These are phyloP conservation scores for Pedetes capensis DNA, from an alignment of 2,113 vertebrate genomes.

Conservation along the genomic window DNA sequence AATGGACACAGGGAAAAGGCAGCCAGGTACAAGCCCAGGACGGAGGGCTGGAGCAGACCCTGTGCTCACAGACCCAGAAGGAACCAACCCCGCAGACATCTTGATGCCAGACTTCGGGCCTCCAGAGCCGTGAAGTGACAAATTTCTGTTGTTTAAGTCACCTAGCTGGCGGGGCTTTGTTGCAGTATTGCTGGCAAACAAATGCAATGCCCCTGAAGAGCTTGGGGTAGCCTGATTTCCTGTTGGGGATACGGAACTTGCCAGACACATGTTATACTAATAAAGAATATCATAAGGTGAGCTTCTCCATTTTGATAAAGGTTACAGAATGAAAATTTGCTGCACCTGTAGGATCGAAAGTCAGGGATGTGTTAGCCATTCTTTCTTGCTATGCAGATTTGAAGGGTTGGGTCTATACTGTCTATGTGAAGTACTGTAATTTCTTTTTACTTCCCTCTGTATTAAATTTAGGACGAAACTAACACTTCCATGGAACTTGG, in stretches of 20 bases:
- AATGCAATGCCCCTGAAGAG: neutral
- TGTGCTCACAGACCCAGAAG: neutral
- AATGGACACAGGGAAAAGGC: neutral
- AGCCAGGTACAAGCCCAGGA: neutral
- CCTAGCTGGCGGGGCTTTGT: neutral
- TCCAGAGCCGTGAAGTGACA: neutral
- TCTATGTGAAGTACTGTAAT: conserved; percentile 11
- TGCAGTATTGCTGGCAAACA: neutral
- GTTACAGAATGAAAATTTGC: neutral
- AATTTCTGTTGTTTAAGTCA: neutral
- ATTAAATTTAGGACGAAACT: conserved; percentile 60
- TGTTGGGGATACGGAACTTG: neutral
- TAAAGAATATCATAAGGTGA: neutral
- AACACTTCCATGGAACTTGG: conserved; percentile 52
- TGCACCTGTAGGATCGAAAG: neutral
- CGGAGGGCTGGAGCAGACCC: neutral
- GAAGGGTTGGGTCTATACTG: neutral
- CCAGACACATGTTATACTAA: neutral
- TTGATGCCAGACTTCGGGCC: neutral
- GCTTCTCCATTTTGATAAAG: neutral
- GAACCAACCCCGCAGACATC: neutral
- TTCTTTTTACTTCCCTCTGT: conserved; percentile 27
- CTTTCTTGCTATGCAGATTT: neutral
- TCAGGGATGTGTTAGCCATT: neutral
- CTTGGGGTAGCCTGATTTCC: neutral